Conservation (phyloP, 2,888 invertebrate genomes). For the Scrobipalpa costella region DNA sequence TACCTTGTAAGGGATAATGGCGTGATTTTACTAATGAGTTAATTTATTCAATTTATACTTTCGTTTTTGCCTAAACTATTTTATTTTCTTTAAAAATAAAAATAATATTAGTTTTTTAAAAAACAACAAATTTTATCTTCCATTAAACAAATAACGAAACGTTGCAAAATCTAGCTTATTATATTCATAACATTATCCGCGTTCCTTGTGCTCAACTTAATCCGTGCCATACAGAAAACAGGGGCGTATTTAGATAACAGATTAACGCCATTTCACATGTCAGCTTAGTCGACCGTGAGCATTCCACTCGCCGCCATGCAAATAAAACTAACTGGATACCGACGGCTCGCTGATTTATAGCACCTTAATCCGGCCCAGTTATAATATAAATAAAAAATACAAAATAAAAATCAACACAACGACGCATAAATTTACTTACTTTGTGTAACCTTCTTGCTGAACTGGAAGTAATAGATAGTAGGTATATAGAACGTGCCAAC, state of each 20-base stretch:
- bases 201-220: slow-evolving; percentile 34
- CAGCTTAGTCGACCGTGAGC: slow-evolving; percentile 62
- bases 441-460: too few species aligned
- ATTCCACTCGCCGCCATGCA: slow-evolving; percentile 51
- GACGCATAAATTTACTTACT: too few species aligned
- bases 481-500: too few species aligned
- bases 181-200: neutral
- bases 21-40: too few species aligned
- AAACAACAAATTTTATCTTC: too few species aligned
- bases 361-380: slow-evolving; percentile 2
- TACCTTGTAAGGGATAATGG: too few species aligned
- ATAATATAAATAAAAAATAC: slow-evolving; percentile 27
- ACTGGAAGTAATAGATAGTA: too few species aligned
- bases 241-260: slow-evolving; percentile 62
- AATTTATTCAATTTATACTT: too few species aligned
- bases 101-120: too few species aligned
- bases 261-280: slow-evolving; percentile 67
- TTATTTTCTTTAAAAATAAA: too few species aligned
- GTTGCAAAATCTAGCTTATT: slow-evolving; percentile 1
- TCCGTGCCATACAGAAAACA: slow-evolving; percentile 43
- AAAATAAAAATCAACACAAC: neutral
- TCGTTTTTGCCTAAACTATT: too few species aligned
- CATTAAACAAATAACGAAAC: neutral
- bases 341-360: slow-evolving; percentile 24
- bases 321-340: slow-evolving; percentile 47